These are phyloP conservation scores for Bruchidius siliquastri DNA, from an alignment of 2,888 invertebrate genomes.

Conservation along the genomic window DNA sequence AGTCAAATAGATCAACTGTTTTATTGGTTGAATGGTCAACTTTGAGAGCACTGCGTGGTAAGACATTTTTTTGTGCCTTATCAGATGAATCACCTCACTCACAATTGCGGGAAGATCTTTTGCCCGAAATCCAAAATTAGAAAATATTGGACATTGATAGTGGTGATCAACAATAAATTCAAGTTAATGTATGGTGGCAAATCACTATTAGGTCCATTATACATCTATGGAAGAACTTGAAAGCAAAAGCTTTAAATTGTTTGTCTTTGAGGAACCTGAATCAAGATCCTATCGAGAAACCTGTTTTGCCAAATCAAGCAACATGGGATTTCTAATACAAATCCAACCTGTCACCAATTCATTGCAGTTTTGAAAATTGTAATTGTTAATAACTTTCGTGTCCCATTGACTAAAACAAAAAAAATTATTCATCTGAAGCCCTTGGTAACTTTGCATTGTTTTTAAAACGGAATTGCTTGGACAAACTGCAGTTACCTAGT, in stretches of 20 bases:
- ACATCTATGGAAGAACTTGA: conserved; percentile 6
- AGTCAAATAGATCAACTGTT: too few relatives aligned
- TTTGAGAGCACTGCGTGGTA: not conserved
- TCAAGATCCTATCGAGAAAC: conserved; percentile 17
- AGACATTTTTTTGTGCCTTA: conserved; percentile 13
- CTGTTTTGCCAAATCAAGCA: conserved; percentile 16
- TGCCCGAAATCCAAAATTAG: not conserved
- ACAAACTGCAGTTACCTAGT: too few relatives aligned
- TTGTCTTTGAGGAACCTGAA: conserved; percentile 7
- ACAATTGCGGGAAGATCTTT: not conserved
- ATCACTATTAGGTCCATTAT: conserved; percentile 7
- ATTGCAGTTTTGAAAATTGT: not conserved
- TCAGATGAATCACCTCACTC: conserved; percentile 8
- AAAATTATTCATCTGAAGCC: not conserved
- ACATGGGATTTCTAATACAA: conserved; percentile 6
- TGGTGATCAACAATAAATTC: not conserved
- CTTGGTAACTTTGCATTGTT: not conserved
- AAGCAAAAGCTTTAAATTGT: conserved; percentile 4
- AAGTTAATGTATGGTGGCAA: conserved; percentile 4
- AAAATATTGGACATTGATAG: not conserved
- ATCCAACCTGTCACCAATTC: conserved; percentile 5
- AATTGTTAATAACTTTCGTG: not conserved
- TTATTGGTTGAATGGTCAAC: too few relatives aligned
- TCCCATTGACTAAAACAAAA: not conserved
- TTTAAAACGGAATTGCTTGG: too few relatives aligned